Evolutionary conservation across 2,888 invertebrate species (phyloP).

Genomic region (Chrysolina haemoptera): DNA sequence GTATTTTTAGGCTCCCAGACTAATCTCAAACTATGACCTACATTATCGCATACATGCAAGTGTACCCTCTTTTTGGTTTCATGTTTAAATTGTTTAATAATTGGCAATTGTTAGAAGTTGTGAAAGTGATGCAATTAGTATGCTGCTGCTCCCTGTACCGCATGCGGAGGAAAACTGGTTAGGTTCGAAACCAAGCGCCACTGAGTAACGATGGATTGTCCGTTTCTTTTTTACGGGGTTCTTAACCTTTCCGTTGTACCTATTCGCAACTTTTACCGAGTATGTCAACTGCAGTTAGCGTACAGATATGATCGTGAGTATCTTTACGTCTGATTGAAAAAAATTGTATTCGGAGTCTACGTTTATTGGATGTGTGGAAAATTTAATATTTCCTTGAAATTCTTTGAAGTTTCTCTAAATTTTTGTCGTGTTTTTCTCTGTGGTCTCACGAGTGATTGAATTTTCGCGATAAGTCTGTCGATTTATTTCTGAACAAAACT

Average conservation of each 20-base stretch:
- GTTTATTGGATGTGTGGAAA: no score
- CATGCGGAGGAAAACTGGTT: not conserved
- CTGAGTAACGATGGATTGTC: conserved; percentile 11
- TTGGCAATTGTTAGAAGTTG: conserved; percentile 33
- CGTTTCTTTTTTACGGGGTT: conserved; percentile 13
- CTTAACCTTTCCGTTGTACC: conserved; percentile 5
- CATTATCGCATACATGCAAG: not conserved
- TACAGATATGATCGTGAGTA: not conserved
- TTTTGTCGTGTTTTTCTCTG: no score
- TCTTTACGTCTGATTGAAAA: not conserved
- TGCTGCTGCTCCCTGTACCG: not conserved
- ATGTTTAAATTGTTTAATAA: conserved; percentile 17
- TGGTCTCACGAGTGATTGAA: no score
- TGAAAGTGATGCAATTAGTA: conserved; percentile 36
- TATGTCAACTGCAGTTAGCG: conserved; percentile 1
- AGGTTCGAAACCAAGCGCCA: conserved; percentile 10
- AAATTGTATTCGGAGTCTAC: no score
- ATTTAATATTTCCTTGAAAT: no score
- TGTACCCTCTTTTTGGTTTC: conserved; percentile 2
- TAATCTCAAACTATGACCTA: conserved; percentile 17
- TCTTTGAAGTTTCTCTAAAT: no score
- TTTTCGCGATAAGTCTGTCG: no score
- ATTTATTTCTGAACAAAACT: no score
- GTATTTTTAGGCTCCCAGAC: not conserved
- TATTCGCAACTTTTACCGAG: not conserved